These are phyloP conservation scores for Drosophila seguyi DNA, from an alignment of 1,140 invertebrate species.

Conservation along the genomic window DNA sequence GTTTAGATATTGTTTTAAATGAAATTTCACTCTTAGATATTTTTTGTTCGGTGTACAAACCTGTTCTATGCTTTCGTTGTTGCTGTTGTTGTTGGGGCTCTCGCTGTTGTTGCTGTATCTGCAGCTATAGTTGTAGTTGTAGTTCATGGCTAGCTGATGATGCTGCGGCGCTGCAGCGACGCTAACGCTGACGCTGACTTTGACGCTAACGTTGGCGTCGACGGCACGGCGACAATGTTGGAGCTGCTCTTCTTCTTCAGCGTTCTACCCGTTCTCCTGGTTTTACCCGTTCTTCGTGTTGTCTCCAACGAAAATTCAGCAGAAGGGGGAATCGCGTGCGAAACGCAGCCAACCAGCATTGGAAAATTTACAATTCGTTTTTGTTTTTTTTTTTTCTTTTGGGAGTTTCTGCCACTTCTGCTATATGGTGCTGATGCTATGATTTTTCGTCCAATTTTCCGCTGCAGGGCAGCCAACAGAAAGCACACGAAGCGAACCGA, in stretches of 20 bases:
- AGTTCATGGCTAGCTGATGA: slow-evolving; percentile 69
- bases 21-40: neutral
- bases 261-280: slow-evolving; percentile 49
- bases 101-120: slow-evolving; percentile 24
- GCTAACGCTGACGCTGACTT: slow-evolving; percentile 28
- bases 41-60: slow-evolving; percentile 57
- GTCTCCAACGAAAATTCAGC: slow-evolving; percentile 36
- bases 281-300: slow-evolving; percentile 44
- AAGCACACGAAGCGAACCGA: slow-evolving; percentile 74
- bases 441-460: slow-evolving; percentile 69
- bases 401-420: slow-evolving; percentile 13
- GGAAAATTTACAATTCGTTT: slow-evolving; percentile 58
- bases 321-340: slow-evolving; percentile 66
- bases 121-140: slow-evolving; percentile 38
- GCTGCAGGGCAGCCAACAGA: slow-evolving; percentile 70
- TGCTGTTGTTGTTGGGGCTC: slow-evolving; percentile 31
- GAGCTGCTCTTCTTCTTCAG: slow-evolving; percentile 50
- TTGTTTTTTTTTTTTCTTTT: slow-evolving; percentile 13
- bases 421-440: slow-evolving; percentile 30
- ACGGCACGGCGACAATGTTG: slow-evolving; percentile 72
- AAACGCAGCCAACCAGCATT: slow-evolving; percentile 72
- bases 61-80: slow-evolving; percentile 75
- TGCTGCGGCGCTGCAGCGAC: slow-evolving; percentile 64
- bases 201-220: slow-evolving; percentile 30
- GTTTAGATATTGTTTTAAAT: neutral